A percentile compares a stretch with the other conserved stretches of the same genome.
phyloP scores from a whole-genome alignment of 2,113 vertebrate species.

The Symphodus melops region DNA sequence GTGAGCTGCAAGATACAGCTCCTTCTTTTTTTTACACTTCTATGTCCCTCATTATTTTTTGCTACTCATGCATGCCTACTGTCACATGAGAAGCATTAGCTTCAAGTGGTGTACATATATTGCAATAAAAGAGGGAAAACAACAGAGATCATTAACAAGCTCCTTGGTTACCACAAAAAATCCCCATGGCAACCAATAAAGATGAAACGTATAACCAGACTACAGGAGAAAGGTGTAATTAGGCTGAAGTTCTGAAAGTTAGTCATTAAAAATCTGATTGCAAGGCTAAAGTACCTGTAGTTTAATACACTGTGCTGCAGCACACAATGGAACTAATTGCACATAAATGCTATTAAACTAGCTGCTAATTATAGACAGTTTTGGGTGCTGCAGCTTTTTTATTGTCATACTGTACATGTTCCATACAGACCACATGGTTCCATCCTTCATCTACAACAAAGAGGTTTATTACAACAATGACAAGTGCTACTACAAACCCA shows the following conservation, averaged over 20 bases:
- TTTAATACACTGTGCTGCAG: slow-evolving; percentile 18
- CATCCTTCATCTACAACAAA: background rate
- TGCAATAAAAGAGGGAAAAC: slow-evolving; percentile 41
- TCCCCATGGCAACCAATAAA: slow-evolving; percentile 65
- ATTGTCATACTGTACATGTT: slow-evolving; percentile 3
- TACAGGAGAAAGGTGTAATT: slow-evolving; percentile 54
- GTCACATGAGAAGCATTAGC: slow-evolving; percentile 53
- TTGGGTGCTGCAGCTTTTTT: slow-evolving; percentile 1
- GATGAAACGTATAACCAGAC: slow-evolving; percentile 42
- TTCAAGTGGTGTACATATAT: slow-evolving; percentile 44
- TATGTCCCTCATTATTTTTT: slow-evolving; percentile 53
- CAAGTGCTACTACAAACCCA: too few species aligned
- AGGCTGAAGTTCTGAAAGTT: slow-evolving; percentile 43
- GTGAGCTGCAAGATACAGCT: slow-evolving; percentile 2
- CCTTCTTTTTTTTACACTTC: slow-evolving; percentile 6
- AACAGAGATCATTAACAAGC: slow-evolving; percentile 52
- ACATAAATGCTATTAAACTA: slow-evolving; percentile 23
- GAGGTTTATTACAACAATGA: background rate
- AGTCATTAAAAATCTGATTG: slow-evolving; percentile 57
- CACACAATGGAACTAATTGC: slow-evolving; percentile 48
- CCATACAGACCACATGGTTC: background rate
- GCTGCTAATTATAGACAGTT: slow-evolving; percentile 33
- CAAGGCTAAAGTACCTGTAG: slow-evolving; percentile 40
- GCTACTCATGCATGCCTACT: slow-evolving; percentile 40
- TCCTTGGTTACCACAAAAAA: slow-evolving; percentile 52